A percentile compares a stretch with the other conserved stretches of the same genome.
These are phyloP conservation scores for Gymnocheta viridis DNA, from an alignment of 2,888 invertebrate species.

Conservation along the genomic window DNA sequence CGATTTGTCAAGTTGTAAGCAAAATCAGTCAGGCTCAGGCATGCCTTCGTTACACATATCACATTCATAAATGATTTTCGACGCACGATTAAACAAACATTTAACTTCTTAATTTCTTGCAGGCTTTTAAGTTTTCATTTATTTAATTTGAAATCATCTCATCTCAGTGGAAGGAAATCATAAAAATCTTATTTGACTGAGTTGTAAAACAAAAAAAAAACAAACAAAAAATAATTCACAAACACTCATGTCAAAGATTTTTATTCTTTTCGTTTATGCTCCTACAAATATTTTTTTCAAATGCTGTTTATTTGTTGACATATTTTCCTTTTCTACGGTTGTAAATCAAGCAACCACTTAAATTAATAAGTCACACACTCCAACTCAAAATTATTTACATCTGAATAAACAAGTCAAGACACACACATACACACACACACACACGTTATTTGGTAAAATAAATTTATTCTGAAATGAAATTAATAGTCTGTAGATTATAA, in stretches of 20 bases:
- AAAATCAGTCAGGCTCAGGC: conserved; percentile 8
- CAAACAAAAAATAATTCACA: background rate
- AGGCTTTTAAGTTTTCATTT: conserved; percentile 23
- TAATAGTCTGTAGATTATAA: conserved; percentile 63
- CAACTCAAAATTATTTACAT: conserved; percentile 26
- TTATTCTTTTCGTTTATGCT: background rate
- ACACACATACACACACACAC: background rate
- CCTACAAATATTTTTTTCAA: background rate
- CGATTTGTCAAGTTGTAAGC: conserved; percentile 48
- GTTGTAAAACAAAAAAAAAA: background rate
- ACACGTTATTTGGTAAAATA: conserved; percentile 35
- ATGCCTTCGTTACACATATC: conserved; percentile 36
- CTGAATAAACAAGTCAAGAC: conserved; percentile 18
- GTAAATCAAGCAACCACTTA: background rate
- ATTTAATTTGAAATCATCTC: conserved; percentile 27
- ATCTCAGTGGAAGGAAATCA: background rate
- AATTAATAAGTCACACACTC: conserved; percentile 12
- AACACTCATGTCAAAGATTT: background rate
- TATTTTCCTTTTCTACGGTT: background rate
- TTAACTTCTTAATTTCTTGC: conserved; percentile 23
- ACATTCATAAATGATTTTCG: conserved; percentile 43
- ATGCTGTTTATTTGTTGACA: conserved; percentile 7
- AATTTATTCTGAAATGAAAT: conserved; percentile 45
- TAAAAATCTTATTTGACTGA: background rate
- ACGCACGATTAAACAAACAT: conserved; percentile 65